Evolutionary conservation across 2,113 vertebrate species (phyloP).

Genomic region (Labeo rohita): DNA sequence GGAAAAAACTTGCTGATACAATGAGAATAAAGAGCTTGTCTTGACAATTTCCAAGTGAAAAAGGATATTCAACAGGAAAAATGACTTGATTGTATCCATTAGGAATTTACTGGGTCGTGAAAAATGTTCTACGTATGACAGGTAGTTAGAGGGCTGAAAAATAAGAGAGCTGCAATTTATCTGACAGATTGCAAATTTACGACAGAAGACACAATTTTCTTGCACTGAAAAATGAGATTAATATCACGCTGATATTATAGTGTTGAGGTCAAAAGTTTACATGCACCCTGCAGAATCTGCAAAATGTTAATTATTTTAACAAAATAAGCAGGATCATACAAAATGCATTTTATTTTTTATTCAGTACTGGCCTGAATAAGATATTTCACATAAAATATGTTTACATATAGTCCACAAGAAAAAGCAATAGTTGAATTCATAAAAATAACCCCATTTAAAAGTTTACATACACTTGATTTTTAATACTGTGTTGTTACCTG

Average conservation of each 20-base stretch:
- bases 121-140: neutral
- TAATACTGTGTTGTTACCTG: too few relatives aligned
- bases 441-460: too few relatives aligned
- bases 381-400: too few relatives aligned
- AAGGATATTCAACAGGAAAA: neutral
- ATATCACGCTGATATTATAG: neutral
- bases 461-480: too few relatives aligned
- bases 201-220: neutral
- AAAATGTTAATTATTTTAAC: too few relatives aligned
- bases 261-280: too few relatives aligned
- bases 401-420: too few relatives aligned
- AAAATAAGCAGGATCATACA: too few relatives aligned
- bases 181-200: neutral
- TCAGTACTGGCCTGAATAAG: too few relatives aligned
- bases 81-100: neutral
- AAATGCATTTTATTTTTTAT: too few relatives aligned
- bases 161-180: neutral
- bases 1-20: neutral
- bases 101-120: neutral
- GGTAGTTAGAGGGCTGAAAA: neutral
- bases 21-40: neutral
- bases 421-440: too few relatives aligned
- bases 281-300: too few relatives aligned
- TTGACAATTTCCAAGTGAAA: neutral
- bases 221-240: neutral